Evolutionary conservation across 2,113 vertebrate genomes (phyloP).

Genomic region (Hemiscyllium ocellatum): DNA sequence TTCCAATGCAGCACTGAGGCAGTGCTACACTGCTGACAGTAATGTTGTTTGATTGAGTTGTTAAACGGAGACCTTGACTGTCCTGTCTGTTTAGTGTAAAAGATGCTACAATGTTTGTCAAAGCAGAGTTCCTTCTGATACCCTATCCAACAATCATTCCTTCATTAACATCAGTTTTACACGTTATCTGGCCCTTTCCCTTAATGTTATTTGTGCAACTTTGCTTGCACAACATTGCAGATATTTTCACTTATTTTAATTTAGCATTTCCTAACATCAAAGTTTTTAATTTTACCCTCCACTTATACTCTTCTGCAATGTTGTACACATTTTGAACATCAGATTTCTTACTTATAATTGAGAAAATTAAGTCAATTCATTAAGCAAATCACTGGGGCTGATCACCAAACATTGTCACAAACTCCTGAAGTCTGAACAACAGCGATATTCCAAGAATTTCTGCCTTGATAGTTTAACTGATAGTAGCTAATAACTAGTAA

Average conservation of each 20-base stretch:
- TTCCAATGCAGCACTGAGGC: neutral
- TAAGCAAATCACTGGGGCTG: neutral
- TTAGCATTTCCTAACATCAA: neutral
- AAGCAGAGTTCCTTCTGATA: neutral
- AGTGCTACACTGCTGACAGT: neutral
- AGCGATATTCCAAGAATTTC: neutral
- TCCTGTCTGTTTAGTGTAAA: neutral
- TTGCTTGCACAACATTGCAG: neutral
- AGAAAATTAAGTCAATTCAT: neutral
- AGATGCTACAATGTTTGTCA: neutral
- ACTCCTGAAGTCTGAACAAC: neutral
- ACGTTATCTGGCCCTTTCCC: neutral
- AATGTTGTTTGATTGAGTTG: neutral
- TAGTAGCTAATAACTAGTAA: too few species aligned
- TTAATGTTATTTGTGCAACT: neutral
- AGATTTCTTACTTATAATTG: neutral
- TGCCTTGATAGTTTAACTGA: neutral
- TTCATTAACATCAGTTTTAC: neutral
- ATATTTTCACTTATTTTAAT: neutral
- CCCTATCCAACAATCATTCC: neutral
- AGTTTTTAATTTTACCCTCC: neutral
- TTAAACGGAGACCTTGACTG: neutral
- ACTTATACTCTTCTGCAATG: neutral
- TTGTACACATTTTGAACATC: too few species aligned
- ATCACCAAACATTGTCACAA: neutral